Evolutionary conservation across 2,888 invertebrate species (phyloP), one percentile per base, ranked within the genome.

Genomic region (Eupithecia tripunctaria): DNA sequence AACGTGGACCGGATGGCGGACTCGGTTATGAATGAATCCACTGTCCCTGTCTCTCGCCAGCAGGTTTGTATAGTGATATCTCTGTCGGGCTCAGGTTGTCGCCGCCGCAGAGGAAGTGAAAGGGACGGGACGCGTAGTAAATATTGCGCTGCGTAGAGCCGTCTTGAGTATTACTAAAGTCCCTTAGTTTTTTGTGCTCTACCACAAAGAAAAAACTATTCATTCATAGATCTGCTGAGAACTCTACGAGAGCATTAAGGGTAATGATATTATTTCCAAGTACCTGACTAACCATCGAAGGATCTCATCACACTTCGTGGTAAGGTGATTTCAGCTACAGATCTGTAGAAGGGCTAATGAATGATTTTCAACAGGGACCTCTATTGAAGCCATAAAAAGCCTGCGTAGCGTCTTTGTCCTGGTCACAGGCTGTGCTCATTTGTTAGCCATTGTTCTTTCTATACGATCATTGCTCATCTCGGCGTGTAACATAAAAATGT

Each of bases 1-100:
- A 89, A 87, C 90, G 86, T 88, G 91, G 93, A 92, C 93, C 94
- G 93, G 93, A 94, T 94, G 93, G 93, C 91, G 87, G 92, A 91
- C 93, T 92, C 90, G 86, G 92, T 94, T 93, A 94, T 94, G 94
- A 94, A 94, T 94, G 94, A 94, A 94, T 94, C 89, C 80, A 83
- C 89, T 82, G 85, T 94, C 94, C 88, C 83, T 86, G 84, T 94
- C 90, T 94, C 90, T 81, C 73, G 78, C 89, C 73, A 75, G 78
- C 77, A 77, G 80, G 79, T 83, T 84, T 80, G 81, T 84, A 83
- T 86, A 84, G 80, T 81, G 80, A 73, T 78, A 84, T 91, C 92
- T 90, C 92, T 83, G 84, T 92, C 89, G 81, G 78, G 79, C 89
- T 82, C 92, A 91, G 91, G 94, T 93, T 93, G 94, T 91, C 93